These are phyloP conservation scores for Synanthedon vespiformis DNA, from an alignment of 2,888 invertebrate species.

Conservation along the genomic window DNA sequence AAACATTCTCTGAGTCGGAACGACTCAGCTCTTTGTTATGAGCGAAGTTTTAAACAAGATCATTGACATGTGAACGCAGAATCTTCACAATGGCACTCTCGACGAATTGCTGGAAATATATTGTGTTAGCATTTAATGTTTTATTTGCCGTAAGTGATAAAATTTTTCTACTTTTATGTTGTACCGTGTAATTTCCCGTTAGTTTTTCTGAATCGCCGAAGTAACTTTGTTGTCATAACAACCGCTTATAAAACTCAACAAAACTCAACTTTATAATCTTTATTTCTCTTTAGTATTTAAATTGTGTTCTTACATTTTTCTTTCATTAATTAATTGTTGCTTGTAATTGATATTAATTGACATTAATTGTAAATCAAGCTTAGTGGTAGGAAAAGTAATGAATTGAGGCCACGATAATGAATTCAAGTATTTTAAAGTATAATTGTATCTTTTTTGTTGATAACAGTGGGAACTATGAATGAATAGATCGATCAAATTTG, in stretches of 20 bases:
- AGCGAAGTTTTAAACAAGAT: constrained; percentile 44
- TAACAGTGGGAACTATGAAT: no score
- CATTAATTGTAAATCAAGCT: no score
- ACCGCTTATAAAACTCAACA: constrained; percentile 7
- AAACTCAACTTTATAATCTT: no score
- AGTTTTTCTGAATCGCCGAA: constrained; percentile 14
- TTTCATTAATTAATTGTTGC: no score
- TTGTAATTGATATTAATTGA: no score
- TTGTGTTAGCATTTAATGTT: constrained; percentile 59
- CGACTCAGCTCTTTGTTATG: constrained; percentile 51
- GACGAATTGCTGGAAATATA: constrained; percentile 64
- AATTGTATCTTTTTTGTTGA: no score
- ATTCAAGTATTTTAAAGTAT: no score
- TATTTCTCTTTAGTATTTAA: no score
- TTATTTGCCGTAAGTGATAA: constrained; percentile 56
- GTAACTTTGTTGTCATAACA: constrained; percentile 52
- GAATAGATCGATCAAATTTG: no score
- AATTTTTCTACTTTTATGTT: not conserved
- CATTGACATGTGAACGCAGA: constrained; percentile 52
- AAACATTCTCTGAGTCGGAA: constrained; percentile 57
- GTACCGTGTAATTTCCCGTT: constrained; percentile 17
- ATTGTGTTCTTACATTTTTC: no score
- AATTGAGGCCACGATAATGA: no score
- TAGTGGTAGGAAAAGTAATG: no score
- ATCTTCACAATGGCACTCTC: constrained; percentile 52